phyloP scores from a whole-genome alignment of 2,888 invertebrate species.

The Euzetes globulus region DNA sequence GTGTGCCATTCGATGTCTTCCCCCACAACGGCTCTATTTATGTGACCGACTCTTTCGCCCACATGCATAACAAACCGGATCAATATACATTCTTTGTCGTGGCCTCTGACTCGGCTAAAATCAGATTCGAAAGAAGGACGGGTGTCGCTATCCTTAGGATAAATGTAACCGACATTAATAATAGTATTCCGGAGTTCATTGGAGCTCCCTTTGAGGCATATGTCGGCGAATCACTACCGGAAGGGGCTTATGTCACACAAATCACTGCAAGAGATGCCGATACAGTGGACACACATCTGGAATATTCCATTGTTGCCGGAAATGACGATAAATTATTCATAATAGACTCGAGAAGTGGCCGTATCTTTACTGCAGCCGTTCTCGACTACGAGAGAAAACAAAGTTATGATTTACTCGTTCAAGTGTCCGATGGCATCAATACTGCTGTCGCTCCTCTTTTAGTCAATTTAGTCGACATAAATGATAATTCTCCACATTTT shows the following conservation, averaged over 20 bases:
- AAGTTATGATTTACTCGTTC: slow-evolving; percentile 42
- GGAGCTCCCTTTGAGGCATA: slow-evolving; percentile 62
- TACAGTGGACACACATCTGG: slow-evolving; percentile 39
- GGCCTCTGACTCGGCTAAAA: slow-evolving; percentile 49
- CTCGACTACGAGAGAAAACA: slow-evolving; percentile 43
- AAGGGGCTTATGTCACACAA: slow-evolving; percentile 43
- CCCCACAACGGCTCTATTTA: slow-evolving; percentile 44
- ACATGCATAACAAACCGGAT: slow-evolving; percentile 49
- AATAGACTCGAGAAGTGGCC: slow-evolving; percentile 41
- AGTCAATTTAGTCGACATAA: slow-evolving; percentile 43
- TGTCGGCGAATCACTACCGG: slow-evolving; percentile 69
- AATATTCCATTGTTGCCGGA: slow-evolving; percentile 43
- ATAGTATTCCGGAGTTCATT: slow-evolving; percentile 43
- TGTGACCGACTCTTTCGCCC: slow-evolving; percentile 46
- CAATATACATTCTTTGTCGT: slow-evolving; percentile 43
- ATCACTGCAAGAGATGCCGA: slow-evolving; percentile 40
- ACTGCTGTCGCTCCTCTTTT: slow-evolving; percentile 43
- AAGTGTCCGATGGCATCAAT: slow-evolving; percentile 43
- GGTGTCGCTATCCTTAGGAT: slow-evolving; percentile 43
- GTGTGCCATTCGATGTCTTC: slow-evolving; percentile 43
- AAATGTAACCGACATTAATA: slow-evolving; percentile 43
- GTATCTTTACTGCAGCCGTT: slow-evolving; percentile 42
- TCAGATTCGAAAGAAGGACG: slow-evolving; percentile 41
- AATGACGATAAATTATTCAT: slow-evolving; percentile 43
- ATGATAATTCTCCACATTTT: slow-evolving; percentile 42